Evolutionary conservation across 1,140 invertebrate genomes (phyloP).

Genomic region (Nephotettix cincticeps): DNA sequence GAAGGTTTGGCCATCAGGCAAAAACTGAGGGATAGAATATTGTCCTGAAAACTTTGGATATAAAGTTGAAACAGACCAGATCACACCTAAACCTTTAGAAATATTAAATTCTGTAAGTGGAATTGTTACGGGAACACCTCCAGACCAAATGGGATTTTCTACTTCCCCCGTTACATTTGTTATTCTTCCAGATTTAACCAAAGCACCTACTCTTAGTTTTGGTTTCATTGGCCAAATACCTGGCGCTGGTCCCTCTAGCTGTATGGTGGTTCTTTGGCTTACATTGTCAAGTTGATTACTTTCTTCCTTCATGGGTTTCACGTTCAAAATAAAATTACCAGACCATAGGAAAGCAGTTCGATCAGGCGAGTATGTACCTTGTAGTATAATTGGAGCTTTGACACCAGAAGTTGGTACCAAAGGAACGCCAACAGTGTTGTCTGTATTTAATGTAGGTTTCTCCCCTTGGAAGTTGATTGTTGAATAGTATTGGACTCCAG

Average conservation of each 20-base stretch:
- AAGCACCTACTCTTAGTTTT: neutral
- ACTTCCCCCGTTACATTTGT: neutral
- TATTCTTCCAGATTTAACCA: neutral
- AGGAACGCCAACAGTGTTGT: neutral
- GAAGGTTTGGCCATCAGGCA: neutral
- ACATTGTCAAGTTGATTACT: no score
- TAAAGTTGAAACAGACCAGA: neutral
- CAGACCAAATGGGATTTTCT: neutral
- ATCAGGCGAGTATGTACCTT: slow-evolving; percentile 20
- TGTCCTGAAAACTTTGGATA: neutral
- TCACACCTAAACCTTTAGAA: neutral
- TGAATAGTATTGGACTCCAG: neutral
- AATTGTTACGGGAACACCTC: neutral
- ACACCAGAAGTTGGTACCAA: neutral
- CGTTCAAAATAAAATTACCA: slow-evolving; percentile 17
- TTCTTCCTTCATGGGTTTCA: no score
- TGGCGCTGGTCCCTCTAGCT: no score
- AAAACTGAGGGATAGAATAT: neutral
- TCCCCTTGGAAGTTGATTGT: slow-evolving; percentile 3
- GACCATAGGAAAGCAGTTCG: slow-evolving; percentile 19
- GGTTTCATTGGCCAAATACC: neutral
- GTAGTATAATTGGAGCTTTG: slow-evolving; percentile 23
- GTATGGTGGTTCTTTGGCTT: no score
- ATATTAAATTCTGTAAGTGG: neutral
- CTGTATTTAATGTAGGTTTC: neutral